These are phyloP conservation scores for Petrocephalus microphthalmus DNA, from an alignment of 2,113 vertebrate species.

Conservation along the genomic window DNA sequence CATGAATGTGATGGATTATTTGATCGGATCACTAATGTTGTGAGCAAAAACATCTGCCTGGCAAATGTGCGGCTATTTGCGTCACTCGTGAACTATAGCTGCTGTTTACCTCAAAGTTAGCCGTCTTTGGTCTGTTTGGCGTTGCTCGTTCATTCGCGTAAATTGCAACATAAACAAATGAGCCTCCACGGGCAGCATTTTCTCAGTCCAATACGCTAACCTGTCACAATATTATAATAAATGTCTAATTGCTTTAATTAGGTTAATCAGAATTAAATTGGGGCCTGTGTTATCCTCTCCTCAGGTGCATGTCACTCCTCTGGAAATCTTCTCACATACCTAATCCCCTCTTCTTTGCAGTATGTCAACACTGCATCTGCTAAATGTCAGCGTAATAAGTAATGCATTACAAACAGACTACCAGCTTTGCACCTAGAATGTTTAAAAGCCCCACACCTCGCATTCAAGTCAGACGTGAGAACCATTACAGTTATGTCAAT, in stretches of 20 bases:
- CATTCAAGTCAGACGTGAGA: not conserved
- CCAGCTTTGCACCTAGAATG: not conserved
- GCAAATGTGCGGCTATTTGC: not conserved
- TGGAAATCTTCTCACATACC: not conserved
- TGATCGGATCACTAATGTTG: not conserved
- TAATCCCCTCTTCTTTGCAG: not conserved
- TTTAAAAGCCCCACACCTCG: not conserved
- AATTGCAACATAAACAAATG: slow-evolving; percentile 7
- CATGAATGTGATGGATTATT: not conserved
- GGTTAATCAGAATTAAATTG: not conserved
- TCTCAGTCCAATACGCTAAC: not conserved
- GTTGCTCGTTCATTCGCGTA: not conserved
- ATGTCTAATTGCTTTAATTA: slow-evolving; percentile 10
- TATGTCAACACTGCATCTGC: slow-evolving; percentile 13
- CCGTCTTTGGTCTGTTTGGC: not conserved
- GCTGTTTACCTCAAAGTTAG: not conserved
- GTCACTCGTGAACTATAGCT: not conserved
- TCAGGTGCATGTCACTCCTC: slow-evolving; percentile 4
- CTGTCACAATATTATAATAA: slow-evolving; percentile 14
- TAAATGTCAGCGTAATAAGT: not conserved
- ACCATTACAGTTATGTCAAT: not conserved
- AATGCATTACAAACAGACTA: not conserved
- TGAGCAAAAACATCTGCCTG: not conserved
- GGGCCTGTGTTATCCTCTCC: not conserved
- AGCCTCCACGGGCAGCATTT: not conserved